Percentiles rank a stretch among this genome's conserved stretches.
phyloP scores from a whole-genome alignment of 2,888 invertebrate species.

The Patella ulyssiponensis region DNA sequence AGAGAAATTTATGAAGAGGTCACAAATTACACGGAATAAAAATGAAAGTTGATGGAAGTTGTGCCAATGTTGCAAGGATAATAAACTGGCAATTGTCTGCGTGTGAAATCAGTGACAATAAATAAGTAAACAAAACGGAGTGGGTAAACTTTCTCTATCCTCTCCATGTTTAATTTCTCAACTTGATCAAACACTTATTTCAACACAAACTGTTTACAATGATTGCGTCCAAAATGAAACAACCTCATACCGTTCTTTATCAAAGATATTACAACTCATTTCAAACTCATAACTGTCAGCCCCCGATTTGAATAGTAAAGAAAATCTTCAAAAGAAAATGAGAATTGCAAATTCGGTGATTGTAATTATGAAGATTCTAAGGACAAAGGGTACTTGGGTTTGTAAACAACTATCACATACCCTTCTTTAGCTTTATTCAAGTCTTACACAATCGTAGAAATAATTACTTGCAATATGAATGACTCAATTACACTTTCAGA shows the following conservation, averaged over 20 bases:
- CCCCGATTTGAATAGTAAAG: slow-evolving; percentile 26
- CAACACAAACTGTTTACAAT: slow-evolving; percentile 25
- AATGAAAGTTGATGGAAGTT: background rate
- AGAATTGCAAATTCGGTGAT: slow-evolving; percentile 27
- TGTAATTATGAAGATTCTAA: slow-evolving; percentile 26
- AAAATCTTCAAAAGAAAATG: slow-evolving; percentile 17
- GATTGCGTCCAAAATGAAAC: slow-evolving; percentile 27
- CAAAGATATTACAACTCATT: slow-evolving; percentile 27
- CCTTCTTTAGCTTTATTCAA: too few species aligned
- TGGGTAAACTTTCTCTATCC: slow-evolving; percentile 18
- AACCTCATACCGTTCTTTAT: slow-evolving; percentile 2
- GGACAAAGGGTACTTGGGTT: background rate
- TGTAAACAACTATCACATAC: too few species aligned
- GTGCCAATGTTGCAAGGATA: slow-evolving; percentile 13
- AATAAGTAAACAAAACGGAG: slow-evolving; percentile 24
- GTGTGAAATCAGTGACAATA: slow-evolving; percentile 27
- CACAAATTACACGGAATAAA: background rate
- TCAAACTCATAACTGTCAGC: slow-evolving; percentile 21
- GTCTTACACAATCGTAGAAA: too few species aligned
- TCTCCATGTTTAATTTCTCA: slow-evolving; percentile 22
- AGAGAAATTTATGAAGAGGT: slow-evolving; percentile 9
- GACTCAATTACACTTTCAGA: too few species aligned
- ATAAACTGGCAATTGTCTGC: slow-evolving; percentile 28
- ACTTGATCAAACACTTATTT: slow-evolving; percentile 23
- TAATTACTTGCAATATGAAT: too few species aligned